A percentile compares a stretch with the other conserved stretches of the same genome.
Conservation (phyloP, 2,113 vertebrate genomes). For the Nansenia antarctica region DNA sequence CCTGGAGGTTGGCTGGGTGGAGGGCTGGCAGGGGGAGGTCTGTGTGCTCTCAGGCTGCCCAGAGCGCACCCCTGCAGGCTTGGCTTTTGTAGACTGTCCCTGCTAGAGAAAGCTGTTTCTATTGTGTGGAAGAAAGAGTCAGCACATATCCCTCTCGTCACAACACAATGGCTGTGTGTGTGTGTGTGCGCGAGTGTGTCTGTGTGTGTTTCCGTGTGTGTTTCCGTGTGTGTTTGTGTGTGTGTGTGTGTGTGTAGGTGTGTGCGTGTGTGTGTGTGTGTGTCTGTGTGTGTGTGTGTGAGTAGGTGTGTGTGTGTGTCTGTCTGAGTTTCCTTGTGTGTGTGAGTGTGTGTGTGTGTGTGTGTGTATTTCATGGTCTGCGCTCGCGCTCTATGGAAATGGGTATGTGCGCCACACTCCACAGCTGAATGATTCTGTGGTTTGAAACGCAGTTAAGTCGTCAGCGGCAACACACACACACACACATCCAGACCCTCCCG, state of each 20-base stretch:
- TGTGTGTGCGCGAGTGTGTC: background rate
- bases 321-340: too few species aligned
- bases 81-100: background rate
- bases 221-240: too few species aligned
- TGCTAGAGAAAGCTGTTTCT: background rate
- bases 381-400: background rate
- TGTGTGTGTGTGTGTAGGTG: background rate
- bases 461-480: background rate
- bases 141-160: background rate
- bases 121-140: background rate
- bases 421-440: background rate
- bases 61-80: background rate
- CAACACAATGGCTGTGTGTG: background rate
- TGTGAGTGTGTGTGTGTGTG: background rate
- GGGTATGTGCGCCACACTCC: background rate
- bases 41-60: background rate
- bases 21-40: too few species aligned
- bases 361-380: background rate
- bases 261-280: background rate
- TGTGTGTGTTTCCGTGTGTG: background rate
- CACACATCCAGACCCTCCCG: background rate
- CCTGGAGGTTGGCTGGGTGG: background rate
- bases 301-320: background rate
- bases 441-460: background rate
- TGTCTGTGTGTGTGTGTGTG: background rate